Evolutionary conservation across 1,140 invertebrate genomes (phyloP).

Genomic region (Diuraphis noxia): DNA sequence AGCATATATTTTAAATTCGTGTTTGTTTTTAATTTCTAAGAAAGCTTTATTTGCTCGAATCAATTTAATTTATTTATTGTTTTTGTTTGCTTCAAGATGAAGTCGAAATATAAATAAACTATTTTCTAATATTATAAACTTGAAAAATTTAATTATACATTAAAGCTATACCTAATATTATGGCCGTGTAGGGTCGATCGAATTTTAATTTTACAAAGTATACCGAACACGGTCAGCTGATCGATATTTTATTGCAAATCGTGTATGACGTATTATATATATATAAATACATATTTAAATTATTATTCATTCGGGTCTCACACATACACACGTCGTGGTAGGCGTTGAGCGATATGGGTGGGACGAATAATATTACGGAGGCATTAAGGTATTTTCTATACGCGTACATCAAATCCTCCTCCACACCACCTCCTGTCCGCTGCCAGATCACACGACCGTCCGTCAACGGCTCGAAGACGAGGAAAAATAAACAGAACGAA

Average conservation of each 20-base stretch:
- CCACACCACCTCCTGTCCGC: background rate
- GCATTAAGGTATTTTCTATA: constrained; percentile 1
- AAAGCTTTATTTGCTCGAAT: constrained; percentile 12
- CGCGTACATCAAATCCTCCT: background rate
- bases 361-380: background rate
- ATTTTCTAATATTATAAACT: background rate
- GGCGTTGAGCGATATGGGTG: background rate
- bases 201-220: constrained; percentile 11
- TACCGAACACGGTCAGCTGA: constrained; percentile 2
- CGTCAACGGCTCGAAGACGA: background rate
- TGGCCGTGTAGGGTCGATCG: background rate
- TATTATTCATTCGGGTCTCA: background rate
- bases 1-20: background rate
- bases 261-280: background rate
- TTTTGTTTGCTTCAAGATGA: background rate
- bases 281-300: background rate
- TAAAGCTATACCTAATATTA: too few species aligned
- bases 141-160: background rate
- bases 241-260: background rate
- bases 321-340: background rate
- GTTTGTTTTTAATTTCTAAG: constrained; percentile 30
- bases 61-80: background rate
- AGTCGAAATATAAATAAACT: background rate
- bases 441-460: background rate
- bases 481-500: constrained; percentile 16